Evolutionary conservation across 2,113 vertebrate species (phyloP).

Genomic region (Rynchops niger): DNA sequence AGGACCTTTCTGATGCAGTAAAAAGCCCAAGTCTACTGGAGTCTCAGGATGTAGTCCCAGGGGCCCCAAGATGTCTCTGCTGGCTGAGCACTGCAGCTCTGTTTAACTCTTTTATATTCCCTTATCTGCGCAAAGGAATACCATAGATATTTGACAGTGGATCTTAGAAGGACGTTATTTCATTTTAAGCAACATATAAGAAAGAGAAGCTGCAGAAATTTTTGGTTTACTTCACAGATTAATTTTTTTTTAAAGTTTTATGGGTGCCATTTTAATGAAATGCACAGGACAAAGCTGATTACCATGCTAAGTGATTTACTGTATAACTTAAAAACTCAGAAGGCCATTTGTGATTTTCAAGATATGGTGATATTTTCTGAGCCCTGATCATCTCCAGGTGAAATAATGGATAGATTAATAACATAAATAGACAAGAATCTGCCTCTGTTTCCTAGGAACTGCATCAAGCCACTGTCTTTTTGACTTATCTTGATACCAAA

Average conservation of each 20-base stretch:
- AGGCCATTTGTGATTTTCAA: neutral
- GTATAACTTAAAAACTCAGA: neutral
- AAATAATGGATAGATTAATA: neutral
- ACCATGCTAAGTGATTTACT: neutral
- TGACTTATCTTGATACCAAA: neutral
- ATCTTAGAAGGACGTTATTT: neutral
- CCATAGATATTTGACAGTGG: neutral
- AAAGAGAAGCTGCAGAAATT: neutral
- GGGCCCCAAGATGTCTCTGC: neutral
- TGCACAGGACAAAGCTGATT: neutral
- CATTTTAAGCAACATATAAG: neutral
- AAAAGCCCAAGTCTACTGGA: rapidly evolving
- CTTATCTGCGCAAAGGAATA: neutral
- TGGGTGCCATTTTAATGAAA: neutral
- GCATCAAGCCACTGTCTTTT: neutral
- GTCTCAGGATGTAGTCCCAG: neutral
- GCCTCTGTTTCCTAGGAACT: neutral
- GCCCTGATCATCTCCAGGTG: neutral
- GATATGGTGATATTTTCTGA: neutral
- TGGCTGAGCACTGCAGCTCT: neutral
- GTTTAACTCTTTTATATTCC: neutral
- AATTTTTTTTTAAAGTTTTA: neutral
- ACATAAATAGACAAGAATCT: neutral
- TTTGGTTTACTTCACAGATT: neutral
- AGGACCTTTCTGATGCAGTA: neutral